Evolutionary conservation across 2,797 vertebrate species (phyloP), one percentile per base, ranked within the genome.

Genomic region (Rhinella marina): DNA sequence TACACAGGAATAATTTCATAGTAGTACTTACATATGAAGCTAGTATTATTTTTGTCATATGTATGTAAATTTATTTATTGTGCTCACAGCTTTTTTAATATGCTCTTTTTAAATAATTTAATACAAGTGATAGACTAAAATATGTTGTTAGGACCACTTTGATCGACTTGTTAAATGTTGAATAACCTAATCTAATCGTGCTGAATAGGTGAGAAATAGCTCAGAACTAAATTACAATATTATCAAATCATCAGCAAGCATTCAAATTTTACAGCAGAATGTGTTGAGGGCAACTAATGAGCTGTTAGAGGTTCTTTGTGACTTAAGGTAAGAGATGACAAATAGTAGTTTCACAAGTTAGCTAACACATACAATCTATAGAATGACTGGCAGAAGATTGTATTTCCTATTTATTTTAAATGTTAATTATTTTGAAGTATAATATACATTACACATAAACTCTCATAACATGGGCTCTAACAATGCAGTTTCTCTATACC

Each of bases 91-190:
- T 10, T 19, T 72, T 70, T 17, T 27, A 1, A 27, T 70, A 14
- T 72, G 68, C 68, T 72, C 7, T 12, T 76, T 52, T 14, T n/a
- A 76, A 76, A 76, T 76, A 2, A 76, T n/a, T n/a, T 0, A 76
- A n/a, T 76, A 76, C 19, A 76, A 52, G 48, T n/a, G 23, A n/a
- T n/a, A 52, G n/a, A n/a, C n/a, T 72, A 72, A 76, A 76, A 52
- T 76, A 76, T 23, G 32, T 48, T 23, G 48, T 76, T 50, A 76
- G 48, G 48, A 76, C n/a, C 41, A 76, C 9, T 76, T 76, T 52
- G 73, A 52, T 76, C n/a, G 73, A 76, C 73, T 76, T 76, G 52
- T 52, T 76, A 52, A 76, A 76, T 76, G 52, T 76, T 76, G 73
- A 76, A 52, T 52, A 48, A 12, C 52, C 21, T 52, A 23, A 76